A percentile compares a stretch with the other conserved stretches of the same genome.
Conservation (phyloP, 2,888 invertebrate genomes). For the Malthinus seriepunctatus region DNA sequence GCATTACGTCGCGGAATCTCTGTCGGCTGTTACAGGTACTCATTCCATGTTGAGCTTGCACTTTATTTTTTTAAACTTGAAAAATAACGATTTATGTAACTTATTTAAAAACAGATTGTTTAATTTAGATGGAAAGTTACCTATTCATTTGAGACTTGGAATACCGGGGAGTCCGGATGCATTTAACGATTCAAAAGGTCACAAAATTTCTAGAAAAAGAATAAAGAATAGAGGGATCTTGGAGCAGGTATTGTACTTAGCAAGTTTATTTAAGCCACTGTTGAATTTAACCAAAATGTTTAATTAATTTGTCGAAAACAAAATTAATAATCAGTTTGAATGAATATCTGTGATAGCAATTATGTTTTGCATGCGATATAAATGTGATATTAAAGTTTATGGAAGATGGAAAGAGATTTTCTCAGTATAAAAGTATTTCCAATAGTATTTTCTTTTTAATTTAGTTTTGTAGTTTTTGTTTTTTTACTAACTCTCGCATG, state of each 20-base stretch:
- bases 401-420: background rate
- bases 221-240: conserved; percentile 54
- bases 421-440: too few species aligned
- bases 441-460: background rate
- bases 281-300: conserved; percentile 12
- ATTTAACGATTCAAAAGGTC: conserved; percentile 43
- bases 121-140: conserved; percentile 48
- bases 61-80: conserved; percentile 7
- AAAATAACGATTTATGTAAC: too few species aligned
- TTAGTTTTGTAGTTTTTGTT: too few species aligned
- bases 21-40: conserved; percentile 26
- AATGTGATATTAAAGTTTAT: conserved; percentile 3
- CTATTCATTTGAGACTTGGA: conserved; percentile 52
- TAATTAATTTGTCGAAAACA: background rate
- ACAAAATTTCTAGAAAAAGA: conserved; percentile 50
- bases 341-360: background rate
- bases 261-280: conserved; percentile 21
- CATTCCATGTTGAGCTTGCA: background rate
- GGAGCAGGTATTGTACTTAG: conserved; percentile 55
- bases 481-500: too few species aligned
- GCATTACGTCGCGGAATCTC: conserved; percentile 24
- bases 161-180: conserved; percentile 41
- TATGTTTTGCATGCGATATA: conserved; percentile 1
- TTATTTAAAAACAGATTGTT: conserved; percentile 8
- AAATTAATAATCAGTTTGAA: background rate